Percentiles rank a stretch among this genome's conserved stretches.
Conservation (phyloP, 2,113 vertebrate genomes). For the Madoqua kirkii region DNA sequence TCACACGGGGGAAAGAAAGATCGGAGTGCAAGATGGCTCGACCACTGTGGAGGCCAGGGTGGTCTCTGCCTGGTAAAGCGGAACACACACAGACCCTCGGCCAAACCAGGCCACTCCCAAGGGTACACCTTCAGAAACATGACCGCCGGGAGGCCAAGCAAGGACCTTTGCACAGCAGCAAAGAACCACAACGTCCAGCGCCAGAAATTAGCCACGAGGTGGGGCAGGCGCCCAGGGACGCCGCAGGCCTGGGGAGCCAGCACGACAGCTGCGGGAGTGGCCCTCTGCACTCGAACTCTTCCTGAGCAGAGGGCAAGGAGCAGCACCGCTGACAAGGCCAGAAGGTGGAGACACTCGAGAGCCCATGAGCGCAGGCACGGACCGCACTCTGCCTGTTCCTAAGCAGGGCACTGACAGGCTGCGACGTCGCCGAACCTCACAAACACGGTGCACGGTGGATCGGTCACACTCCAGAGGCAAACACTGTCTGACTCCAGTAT, state of each 20-base stretch:
- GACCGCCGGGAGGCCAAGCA: not conserved
- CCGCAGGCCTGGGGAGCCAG: accelerated
- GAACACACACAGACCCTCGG: not conserved
- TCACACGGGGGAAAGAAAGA: not conserved
- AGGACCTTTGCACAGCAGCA: not conserved
- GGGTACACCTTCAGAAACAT: not conserved
- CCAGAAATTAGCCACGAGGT: accelerated
- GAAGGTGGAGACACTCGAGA: accelerated
- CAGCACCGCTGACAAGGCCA: not conserved
- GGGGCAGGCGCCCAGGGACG: accelerated
- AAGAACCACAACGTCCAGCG: not conserved
- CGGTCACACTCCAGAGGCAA: not conserved
- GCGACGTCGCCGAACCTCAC: accelerated
- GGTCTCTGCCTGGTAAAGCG: accelerated
- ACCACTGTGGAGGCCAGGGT: not conserved
- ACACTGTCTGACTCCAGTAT: accelerated
- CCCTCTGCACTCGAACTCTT: not conserved
- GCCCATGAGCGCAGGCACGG: accelerated
- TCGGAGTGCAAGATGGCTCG: not conserved
- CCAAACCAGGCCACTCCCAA: not conserved
- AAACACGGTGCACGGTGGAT: accelerated
- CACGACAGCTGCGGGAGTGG: accelerated
- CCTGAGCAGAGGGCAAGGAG: not conserved
- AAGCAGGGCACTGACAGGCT: accelerated
- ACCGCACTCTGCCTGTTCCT: accelerated